Evolutionary conservation across 2,888 invertebrate genomes (phyloP).

Genomic region (Gortyna flavago): DNA sequence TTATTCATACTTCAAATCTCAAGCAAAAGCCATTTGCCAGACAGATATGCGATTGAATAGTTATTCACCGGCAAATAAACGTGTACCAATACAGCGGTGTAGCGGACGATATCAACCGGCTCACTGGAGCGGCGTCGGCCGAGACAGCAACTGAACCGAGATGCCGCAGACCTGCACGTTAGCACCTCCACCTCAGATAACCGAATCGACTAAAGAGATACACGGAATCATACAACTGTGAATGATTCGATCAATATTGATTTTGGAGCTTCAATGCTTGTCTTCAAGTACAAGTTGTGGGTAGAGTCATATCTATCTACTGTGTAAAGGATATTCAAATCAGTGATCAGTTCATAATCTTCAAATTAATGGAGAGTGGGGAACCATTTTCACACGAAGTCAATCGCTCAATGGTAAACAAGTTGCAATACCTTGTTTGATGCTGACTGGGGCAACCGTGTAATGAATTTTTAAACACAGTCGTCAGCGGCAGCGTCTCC

Average conservation of each 20-base stretch:
- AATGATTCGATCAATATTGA: conserved; percentile 29
- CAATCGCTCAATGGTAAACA: conserved; percentile 8
- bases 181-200: conserved; percentile 22
- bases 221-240: conserved; percentile 25
- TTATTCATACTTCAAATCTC: too few species aligned
- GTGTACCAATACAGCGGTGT: conserved; percentile 13
- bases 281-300: neutral
- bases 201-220: conserved; percentile 6
- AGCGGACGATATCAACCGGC: conserved; percentile 20
- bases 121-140: conserved; percentile 7
- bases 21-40: neutral
- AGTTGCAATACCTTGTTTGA: conserved; percentile 13
- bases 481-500: conserved; percentile 19
- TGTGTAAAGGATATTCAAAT: neutral
- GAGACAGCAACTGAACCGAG: conserved; percentile 26
- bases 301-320: neutral
- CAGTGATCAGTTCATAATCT: conserved; percentile 7
- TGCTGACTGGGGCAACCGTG: conserved; percentile 12
- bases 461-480: conserved; percentile 49
- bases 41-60: conserved; percentile 6
- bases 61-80: conserved; percentile 22
- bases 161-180: conserved; percentile 6
- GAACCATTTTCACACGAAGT: neutral
- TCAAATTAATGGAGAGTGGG: neutral
- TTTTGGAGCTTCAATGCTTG: conserved; percentile 12